phyloP scores from a whole-genome alignment of 1,140 invertebrate species.

The Agrypnia vestita region DNA sequence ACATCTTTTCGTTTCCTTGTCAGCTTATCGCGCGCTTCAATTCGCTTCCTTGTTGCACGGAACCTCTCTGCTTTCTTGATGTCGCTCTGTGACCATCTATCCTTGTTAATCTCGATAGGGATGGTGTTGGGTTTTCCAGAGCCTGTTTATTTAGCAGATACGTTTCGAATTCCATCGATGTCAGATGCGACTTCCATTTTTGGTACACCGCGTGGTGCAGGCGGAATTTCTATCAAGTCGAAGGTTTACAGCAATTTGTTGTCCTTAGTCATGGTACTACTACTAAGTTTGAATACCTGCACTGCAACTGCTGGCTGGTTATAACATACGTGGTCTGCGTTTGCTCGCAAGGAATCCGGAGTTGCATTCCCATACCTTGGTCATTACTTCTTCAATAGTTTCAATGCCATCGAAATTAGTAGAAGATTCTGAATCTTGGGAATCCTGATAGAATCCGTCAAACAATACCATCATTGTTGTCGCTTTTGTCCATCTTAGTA shows the following conservation, averaged over 20 bases:
- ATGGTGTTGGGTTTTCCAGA: too few relatives aligned
- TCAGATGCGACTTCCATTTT: too few relatives aligned
- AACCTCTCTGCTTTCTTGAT: too few relatives aligned
- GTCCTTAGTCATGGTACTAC: slow-evolving; percentile 85
- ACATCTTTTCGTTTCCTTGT: too few relatives aligned
- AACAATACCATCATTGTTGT: slow-evolving; percentile 87
- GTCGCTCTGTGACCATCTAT: too few relatives aligned
- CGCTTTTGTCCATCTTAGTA: slow-evolving; percentile 79
- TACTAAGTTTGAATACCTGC: slow-evolving; percentile 80
- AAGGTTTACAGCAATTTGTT: slow-evolving; percentile 87
- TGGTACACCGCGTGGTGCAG: too few relatives aligned
- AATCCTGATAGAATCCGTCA: slow-evolving; percentile 84
- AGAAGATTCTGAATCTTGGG: too few relatives aligned
- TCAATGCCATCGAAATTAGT: slow-evolving; percentile 84
- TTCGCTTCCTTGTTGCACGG: too few relatives aligned
- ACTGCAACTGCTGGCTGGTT: slow-evolving; percentile 84
- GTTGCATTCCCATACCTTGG: slow-evolving; percentile 78
- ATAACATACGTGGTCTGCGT: slow-evolving; percentile 78
- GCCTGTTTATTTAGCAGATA: too few relatives aligned
- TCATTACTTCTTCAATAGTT: slow-evolving; percentile 77
- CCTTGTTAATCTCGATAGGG: too few relatives aligned
- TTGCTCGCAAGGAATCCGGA: slow-evolving; percentile 77
- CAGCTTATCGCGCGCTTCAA: too few relatives aligned
- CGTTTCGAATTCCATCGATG: too few relatives aligned
- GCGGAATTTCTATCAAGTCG: slow-evolving; percentile 74